Evolutionary conservation across 2,888 invertebrate genomes (phyloP).

Genomic region (Netelia fuscicornis): DNA sequence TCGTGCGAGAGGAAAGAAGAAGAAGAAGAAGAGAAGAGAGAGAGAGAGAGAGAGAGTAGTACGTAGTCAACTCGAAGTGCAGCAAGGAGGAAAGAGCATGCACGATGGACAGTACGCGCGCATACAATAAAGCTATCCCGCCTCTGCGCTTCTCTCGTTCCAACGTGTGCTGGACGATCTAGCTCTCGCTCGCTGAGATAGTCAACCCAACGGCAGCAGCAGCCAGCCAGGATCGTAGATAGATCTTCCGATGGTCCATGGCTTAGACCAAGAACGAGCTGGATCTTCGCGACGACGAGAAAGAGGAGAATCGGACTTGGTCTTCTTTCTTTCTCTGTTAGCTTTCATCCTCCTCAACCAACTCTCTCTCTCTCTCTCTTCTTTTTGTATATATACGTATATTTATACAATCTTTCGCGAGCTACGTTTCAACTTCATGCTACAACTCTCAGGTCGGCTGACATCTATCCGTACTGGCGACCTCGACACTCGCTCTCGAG

Average conservation of each 20-base stretch:
- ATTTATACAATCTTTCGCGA: slow-evolving; percentile 26
- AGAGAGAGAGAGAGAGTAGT: slow-evolving; percentile 14
- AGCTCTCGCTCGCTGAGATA: slow-evolving; percentile 10
- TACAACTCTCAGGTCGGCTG: slow-evolving; percentile 54
- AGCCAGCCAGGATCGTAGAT: slow-evolving; percentile 49
- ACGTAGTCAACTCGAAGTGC: slow-evolving; percentile 12
- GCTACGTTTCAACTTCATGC: slow-evolving; percentile 55
- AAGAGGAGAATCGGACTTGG: slow-evolving; percentile 35
- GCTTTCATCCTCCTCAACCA: neutral
- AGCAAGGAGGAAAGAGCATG: neutral
- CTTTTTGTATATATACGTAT: neutral
- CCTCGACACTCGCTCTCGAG: slow-evolving; percentile 55
- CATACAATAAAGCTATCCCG: slow-evolving; percentile 63
- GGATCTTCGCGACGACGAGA: slow-evolving; percentile 42
- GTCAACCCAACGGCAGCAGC: slow-evolving; percentile 53
- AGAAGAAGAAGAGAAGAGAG: neutral
- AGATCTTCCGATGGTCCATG: slow-evolving; percentile 57
- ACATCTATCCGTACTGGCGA: slow-evolving; percentile 56
- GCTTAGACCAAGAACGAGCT: slow-evolving; percentile 31
- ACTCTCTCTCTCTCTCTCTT: neutral
- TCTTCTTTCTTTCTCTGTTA: neutral
- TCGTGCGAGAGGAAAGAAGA: slow-evolving; percentile 3
- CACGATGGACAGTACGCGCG: neutral
- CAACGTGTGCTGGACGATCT: slow-evolving; percentile 11
- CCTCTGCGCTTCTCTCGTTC: slow-evolving; percentile 30